Percentiles rank a stretch among this genome's conserved stretches.
Evolutionary conservation across 2,888 invertebrate species (phyloP).

Genomic region (Ochropleura plecta): DNA sequence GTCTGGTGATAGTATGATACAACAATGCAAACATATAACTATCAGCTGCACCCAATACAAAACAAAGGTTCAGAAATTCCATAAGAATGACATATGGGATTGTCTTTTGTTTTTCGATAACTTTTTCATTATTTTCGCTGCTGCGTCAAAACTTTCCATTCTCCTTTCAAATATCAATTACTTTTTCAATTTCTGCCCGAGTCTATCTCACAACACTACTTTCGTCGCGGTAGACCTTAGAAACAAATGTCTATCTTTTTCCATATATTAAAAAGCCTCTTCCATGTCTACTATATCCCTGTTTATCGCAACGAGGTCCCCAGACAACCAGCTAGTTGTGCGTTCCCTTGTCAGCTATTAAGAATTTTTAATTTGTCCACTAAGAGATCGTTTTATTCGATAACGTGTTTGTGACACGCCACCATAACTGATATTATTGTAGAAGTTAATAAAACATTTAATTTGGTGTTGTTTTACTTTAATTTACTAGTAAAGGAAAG

Average conservation of each 20-base stretch:
- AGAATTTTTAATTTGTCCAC: slow-evolving; percentile 76
- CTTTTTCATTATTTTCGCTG: neutral
- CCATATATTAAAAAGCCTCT: neutral
- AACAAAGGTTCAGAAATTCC: neutral
- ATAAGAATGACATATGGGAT: too few species aligned
- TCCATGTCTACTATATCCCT: slow-evolving; percentile 32
- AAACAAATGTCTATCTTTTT: neutral
- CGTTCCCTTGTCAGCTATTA: slow-evolving; percentile 74
- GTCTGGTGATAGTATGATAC: too few species aligned
- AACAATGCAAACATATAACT: too few species aligned
- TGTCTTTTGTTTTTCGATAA: too few species aligned
- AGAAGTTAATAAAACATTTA: slow-evolving; percentile 29
- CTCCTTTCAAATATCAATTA: neutral
- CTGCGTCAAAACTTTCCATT: neutral
- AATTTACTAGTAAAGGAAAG: neutral
- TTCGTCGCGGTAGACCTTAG: neutral
- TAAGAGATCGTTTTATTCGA: slow-evolving; percentile 59
- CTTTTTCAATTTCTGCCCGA: neutral
- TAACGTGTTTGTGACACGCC: slow-evolving; percentile 57
- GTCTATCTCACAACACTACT: neutral
- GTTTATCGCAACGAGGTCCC: slow-evolving; percentile 65
- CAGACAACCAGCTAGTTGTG: slow-evolving; percentile 58
- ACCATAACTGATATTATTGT: slow-evolving; percentile 38
- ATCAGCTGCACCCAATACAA: neutral
- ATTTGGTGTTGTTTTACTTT: slow-evolving; percentile 10